phyloP scores from a whole-genome alignment of 2,888 invertebrate species.

The Amblyjoppa proteus region DNA sequence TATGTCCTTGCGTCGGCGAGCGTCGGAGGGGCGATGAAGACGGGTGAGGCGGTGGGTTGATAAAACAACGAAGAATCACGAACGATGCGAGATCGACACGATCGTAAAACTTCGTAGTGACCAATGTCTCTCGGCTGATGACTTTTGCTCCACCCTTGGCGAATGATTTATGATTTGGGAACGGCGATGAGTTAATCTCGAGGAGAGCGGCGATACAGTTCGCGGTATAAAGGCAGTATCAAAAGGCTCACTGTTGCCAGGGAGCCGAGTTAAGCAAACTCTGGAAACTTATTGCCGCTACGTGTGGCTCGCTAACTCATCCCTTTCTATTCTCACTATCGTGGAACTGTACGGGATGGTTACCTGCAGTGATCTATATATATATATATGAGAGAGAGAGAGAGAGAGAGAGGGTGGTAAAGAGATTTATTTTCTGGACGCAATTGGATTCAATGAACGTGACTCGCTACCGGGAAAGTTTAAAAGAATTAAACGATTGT shows the following conservation, averaged over 20 bases:
- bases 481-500: not conserved
- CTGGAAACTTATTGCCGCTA: conserved; percentile 42
- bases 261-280: conserved; percentile 27
- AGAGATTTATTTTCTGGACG: conserved; percentile 2
- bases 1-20: not conserved
- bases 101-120: conserved; percentile 58
- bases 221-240: conserved; percentile 6
- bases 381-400: not conserved
- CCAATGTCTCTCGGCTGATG: conserved; percentile 39
- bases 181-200: conserved; percentile 56
- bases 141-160: conserved; percentile 27
- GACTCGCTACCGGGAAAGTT: conserved; percentile 3
- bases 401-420: not conserved
- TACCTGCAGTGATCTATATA: not conserved
- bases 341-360: not conserved
- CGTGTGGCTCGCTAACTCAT: conserved; percentile 27
- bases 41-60: too few relatives aligned
- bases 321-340: conserved; percentile 21
- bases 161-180: conserved; percentile 52
- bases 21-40: too few relatives aligned
- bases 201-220: conserved; percentile 45
- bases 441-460: conserved; percentile 18
- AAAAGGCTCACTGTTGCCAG: not conserved
- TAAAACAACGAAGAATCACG: too few relatives aligned
- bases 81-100: conserved; percentile 18